These are phyloP conservation scores for Cydia amplana DNA, from an alignment of 1,140 invertebrate genomes.

Conservation along the genomic window DNA sequence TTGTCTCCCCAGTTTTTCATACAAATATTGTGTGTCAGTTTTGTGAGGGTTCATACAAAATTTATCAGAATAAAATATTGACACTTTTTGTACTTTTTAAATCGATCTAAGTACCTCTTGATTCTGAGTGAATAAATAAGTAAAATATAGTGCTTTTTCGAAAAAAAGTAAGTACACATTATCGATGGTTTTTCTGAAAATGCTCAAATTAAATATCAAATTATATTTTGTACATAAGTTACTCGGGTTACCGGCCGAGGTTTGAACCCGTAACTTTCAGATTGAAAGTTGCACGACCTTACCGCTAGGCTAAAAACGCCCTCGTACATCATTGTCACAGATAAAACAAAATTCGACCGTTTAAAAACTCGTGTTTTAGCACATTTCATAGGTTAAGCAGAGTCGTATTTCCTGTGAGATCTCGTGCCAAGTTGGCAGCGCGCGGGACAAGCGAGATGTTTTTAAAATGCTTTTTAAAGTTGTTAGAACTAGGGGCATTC, in stretches of 20 bases:
- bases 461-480: constrained; percentile 7
- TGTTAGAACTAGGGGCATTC: neutral
- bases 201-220: no score
- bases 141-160: no score
- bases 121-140: no score
- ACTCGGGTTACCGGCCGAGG: neutral
- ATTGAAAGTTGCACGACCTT: no score
- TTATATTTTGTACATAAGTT: neutral
- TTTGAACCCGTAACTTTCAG: neutral
- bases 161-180: no score
- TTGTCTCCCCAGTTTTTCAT: no score
- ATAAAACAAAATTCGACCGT: constrained; percentile 14
- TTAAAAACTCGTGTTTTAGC: constrained; percentile 17
- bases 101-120: no score
- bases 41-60: no score
- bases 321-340: neutral
- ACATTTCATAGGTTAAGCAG: constrained; percentile 7
- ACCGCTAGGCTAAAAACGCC: neutral
- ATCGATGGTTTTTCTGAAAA: no score
- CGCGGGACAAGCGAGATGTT: neutral
- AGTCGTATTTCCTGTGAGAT: neutral
- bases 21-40: no score
- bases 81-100: no score
- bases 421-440: constrained; percentile 1
- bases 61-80: no score